Evolutionary conservation across 2,888 invertebrate species (phyloP), one percentile per base, ranked within the genome.

Genomic region (Cataglyphis livida): DNA sequence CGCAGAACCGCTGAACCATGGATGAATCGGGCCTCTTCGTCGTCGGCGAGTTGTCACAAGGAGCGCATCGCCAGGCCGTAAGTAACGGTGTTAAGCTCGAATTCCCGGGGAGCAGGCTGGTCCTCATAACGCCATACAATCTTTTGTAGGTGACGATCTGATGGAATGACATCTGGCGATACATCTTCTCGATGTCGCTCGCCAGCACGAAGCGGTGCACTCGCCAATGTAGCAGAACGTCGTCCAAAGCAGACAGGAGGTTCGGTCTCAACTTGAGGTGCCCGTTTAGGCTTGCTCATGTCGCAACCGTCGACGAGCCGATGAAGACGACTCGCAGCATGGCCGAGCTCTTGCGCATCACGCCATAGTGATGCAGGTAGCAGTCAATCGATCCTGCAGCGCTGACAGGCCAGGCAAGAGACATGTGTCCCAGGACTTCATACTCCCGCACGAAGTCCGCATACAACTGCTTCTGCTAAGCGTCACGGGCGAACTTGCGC

Each of bases 231-330:
- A 65, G 4, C 0, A 65, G 6, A 0, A 41, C 15, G 5, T 65
- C 12, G 0, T 21, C 12, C 0, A 65, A 0, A 0, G 12, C 5
- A 0, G 38, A 25, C 0, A 65, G 6, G 0, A 65, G 25, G 3
- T 65, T 65, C 15, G 21, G 21, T 1, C 64, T 38, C 0, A 15
- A 0, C 2, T 12, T 15, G 6, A 21, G 12, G 41, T 21, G 5
- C 1, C n/a, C 1, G 4, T 62, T 62, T 10, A 65, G 12, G 0
- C 15, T 12, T 0, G 12, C 3, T 3, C 62, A 35, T 1, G 10
- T 12, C 2, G 15, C 4, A 1, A 21, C 0, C 1, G 3, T 0
- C 15, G 21, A 0, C 0, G 64, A 65, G 0, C 64, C 25, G 0
- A 41, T 65, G 1, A 65, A 65, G 2, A 65, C 64, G 10, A 41